A percentile compares a stretch with the other conserved stretches of the same genome.
These are phyloP conservation scores for Brachypalpus laphriformis DNA, from an alignment of 2,888 invertebrate genomes.

Conservation along the genomic window DNA sequence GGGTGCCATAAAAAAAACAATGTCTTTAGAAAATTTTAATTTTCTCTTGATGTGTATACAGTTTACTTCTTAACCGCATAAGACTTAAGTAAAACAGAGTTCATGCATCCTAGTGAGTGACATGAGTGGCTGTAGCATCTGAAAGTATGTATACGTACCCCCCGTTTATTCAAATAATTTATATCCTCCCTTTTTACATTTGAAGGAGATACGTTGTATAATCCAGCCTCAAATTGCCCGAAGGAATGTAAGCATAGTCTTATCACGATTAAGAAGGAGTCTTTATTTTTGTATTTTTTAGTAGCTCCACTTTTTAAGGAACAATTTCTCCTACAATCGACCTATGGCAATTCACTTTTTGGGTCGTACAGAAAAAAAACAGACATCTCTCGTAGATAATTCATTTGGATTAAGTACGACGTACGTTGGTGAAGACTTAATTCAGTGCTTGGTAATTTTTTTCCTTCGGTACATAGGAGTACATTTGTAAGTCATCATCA, in stretches of 20 bases:
- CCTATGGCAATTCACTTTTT: conserved; percentile 13
- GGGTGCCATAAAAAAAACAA: conserved; percentile 23
- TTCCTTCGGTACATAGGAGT: neutral
- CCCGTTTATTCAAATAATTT: conserved; percentile 24
- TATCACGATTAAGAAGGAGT: conserved; percentile 58
- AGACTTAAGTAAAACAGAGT: conserved; percentile 38
- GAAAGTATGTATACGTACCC: conserved; percentile 16
- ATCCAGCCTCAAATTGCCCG: conserved; percentile 44
- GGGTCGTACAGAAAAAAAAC: conserved; percentile 21
- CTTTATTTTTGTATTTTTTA: conserved; percentile 26
- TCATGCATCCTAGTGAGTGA: conserved; percentile 40
- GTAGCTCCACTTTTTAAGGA: conserved; percentile 9
- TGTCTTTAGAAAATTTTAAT: conserved; percentile 38
- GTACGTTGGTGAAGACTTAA: conserved; percentile 27
- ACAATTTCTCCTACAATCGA: conserved; percentile 26
- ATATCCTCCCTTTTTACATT: conserved; percentile 18
- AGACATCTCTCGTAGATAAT: no score
- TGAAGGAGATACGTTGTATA: conserved; percentile 32
- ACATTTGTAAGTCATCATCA: neutral
- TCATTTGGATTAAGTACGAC: conserved; percentile 28
- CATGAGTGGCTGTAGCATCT: conserved; percentile 39
- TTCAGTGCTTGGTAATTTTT: conserved; percentile 25
- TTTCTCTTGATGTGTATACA: conserved; percentile 41
- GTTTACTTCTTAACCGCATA: conserved; percentile 34
- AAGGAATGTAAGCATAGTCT: conserved; percentile 49